phyloP scores from a whole-genome alignment of 1,140 invertebrate genomes.

The Laodelphax striatellus region DNA sequence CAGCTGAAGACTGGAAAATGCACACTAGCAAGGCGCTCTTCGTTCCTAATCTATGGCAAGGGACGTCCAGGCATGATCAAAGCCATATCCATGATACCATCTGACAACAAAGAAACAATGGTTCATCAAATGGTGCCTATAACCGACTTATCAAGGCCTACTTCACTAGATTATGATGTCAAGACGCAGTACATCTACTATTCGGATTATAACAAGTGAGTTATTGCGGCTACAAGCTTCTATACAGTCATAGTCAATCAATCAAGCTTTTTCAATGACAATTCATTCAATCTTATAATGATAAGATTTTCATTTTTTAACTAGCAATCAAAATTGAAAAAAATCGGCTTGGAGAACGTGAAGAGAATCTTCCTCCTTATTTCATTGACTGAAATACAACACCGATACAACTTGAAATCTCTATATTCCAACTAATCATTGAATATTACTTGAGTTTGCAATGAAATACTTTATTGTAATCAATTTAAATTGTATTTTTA shows the following conservation, averaged over 20 bases:
- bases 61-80: conserved; percentile 49
- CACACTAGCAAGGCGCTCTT: conserved; percentile 35
- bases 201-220: conserved; percentile 37
- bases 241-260: too few relatives aligned
- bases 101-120: conserved; percentile 22
- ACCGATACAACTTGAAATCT: too few relatives aligned
- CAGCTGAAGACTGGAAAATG: conserved; percentile 43
- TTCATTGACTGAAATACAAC: too few relatives aligned
- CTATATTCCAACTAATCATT: too few relatives aligned
- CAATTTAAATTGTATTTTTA: too few relatives aligned
- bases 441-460: too few relatives aligned
- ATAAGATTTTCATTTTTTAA: not conserved
- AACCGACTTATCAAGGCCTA: conserved; percentile 44
- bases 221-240: not conserved
- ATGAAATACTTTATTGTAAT: too few relatives aligned
- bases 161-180: conserved; percentile 56
- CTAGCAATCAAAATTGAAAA: not conserved
- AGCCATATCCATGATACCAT: conserved; percentile 37
- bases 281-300: too few relatives aligned
- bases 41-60: conserved; percentile 51
- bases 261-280: too few relatives aligned
- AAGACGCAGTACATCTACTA: conserved; percentile 54
- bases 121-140: conserved; percentile 52
- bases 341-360: not conserved
- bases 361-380: not conserved